Base-by-base conservation (phyloP, 2,888 invertebrate genomes). In the Callyntrura sp. region DNA sequence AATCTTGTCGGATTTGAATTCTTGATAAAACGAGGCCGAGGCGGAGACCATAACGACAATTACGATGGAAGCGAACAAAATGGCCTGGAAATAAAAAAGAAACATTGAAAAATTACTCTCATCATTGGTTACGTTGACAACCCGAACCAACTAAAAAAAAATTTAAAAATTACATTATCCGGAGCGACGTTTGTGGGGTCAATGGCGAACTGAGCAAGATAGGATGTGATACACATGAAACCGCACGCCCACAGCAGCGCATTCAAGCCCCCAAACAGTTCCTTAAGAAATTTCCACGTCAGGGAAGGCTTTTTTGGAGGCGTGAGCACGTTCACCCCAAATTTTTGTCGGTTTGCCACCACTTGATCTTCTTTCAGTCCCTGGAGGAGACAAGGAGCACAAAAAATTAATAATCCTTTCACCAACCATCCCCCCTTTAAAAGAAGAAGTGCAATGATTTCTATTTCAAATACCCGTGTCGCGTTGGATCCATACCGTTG, bases 21-120 rank as follows among this genome's bases (percentile, higher is more conserved):
- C 96, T 94, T 97, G 96, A 93, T 96, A 96, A 94, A 96, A 97
- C 85, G 97, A 96, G 94, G 97, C 97, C 89, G 96, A 94, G 11
- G 97, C 97, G 45, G 97, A 95, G 73, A 97, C 95, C 87, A 97
- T 95, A 55, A 97, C 97, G 8, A 97, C 96, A 91, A 95, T 95
- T 65, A 96, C 95, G 93, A 97, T 84, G 96, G 96, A 93, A 95
- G 95, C 91, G 96, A 96, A 92, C 96, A 95, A 94, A 96, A 96
- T 90, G 96, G 94, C 65, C 91, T 90, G 48, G 8, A 78, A 73
- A 60, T n/a, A n/a, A n/a, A n/a, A n/a, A n/a, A n/a, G n/a, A n/a
- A n/a, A n/a, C n/a, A n/a, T n/a, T n/a, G n/a, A n/a, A n/a, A n/a
- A n/a, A n/a, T n/a, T n/a, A n/a, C n/a, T n/a, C n/a, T n/a, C n/a